Conservation (phyloP, 2,888 invertebrate species). For the Macrosiphum euphorbiae region DNA sequence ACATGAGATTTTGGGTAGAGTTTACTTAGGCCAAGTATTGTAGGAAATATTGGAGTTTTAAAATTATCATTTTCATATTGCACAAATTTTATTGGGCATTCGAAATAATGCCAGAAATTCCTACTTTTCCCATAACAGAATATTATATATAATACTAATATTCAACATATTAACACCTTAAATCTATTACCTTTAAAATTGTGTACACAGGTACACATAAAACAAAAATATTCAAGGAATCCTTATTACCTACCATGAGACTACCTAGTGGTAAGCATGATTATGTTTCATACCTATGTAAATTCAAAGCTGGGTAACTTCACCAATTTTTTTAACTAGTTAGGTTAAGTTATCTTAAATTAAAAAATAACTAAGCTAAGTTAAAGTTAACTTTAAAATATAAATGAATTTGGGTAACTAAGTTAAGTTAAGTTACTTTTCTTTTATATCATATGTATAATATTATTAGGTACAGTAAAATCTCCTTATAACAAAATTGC, state of each 20-base stretch:
- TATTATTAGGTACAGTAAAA: too few species aligned
- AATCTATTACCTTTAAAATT: background rate
- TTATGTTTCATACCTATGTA: background rate
- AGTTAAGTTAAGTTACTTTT: too few species aligned
- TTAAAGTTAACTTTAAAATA: too few species aligned
- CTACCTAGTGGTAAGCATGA: accelerated
- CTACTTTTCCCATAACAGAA: background rate
- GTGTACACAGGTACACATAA: background rate
- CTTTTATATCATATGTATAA: too few species aligned
- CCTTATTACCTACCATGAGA: background rate
- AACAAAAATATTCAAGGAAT: background rate
- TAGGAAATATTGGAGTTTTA: background rate
- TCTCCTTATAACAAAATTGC: too few species aligned
- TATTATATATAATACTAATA: background rate
- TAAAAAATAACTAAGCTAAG: too few species aligned
- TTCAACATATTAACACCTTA: background rate
- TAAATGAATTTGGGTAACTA: too few species aligned
- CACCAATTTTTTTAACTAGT: too few species aligned
- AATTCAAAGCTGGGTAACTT: too few species aligned
- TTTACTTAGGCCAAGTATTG: background rate
- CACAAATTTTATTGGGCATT: background rate
- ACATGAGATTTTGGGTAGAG: background rate
- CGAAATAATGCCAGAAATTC: background rate
- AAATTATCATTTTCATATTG: background rate
- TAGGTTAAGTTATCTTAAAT: too few species aligned